A percentile compares a stretch with the other conserved stretches of the same genome.
phyloP scores from a whole-genome alignment of 2,797 vertebrate species.

The Alca torda region DNA sequence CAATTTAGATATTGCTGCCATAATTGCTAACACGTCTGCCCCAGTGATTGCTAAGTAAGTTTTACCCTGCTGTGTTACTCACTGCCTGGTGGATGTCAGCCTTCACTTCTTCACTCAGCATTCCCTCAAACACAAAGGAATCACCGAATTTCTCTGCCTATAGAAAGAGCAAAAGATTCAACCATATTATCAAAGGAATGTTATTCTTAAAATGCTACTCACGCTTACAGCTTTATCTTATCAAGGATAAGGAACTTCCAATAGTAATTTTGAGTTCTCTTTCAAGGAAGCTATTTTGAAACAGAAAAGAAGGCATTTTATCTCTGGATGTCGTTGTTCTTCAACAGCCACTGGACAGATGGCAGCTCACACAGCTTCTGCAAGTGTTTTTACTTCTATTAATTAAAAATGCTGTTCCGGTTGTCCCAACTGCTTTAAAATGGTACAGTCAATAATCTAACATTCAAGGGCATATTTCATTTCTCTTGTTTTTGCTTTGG shows the following conservation, averaged over 20 bases:
- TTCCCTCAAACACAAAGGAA: slow-evolving; percentile 95
- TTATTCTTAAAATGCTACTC: not conserved
- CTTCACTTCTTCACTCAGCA: slow-evolving; percentile 87
- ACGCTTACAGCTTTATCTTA: not conserved
- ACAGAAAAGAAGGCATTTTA: not conserved
- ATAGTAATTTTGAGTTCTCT: not conserved
- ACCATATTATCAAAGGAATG: not conserved
- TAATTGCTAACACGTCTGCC: not conserved
- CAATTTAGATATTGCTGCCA: not conserved
- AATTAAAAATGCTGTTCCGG: not conserved
- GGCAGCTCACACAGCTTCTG: not conserved
- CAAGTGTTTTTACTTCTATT: not conserved
- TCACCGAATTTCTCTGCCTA: slow-evolving; percentile 95
- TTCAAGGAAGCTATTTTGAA: not conserved
- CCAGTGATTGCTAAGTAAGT: not conserved
- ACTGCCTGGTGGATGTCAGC: slow-evolving; percentile 78
- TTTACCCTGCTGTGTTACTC: slow-evolving; percentile 52
- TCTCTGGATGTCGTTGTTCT: not conserved
- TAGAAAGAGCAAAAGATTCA: not conserved
- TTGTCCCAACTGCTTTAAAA: not conserved
- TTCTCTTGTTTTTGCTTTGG: not conserved
- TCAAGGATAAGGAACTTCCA: not conserved
- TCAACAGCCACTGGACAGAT: not conserved
- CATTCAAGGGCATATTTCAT: not conserved
- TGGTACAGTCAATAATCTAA: not conserved